Evolutionary conservation across 2,888 invertebrate genomes (phyloP).

Genomic region (Malthinus seriepunctatus): DNA sequence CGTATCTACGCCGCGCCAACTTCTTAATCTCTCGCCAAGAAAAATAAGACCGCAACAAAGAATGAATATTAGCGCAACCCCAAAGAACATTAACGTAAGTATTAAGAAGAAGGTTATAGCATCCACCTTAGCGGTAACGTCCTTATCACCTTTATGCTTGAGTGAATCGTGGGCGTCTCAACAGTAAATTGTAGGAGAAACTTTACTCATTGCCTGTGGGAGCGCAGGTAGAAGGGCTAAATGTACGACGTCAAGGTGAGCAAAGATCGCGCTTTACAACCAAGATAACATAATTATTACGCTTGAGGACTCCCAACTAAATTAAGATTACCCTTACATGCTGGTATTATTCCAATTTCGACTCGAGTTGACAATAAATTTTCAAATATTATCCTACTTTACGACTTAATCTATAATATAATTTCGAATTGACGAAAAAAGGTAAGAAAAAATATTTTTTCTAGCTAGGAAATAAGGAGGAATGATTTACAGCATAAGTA

Average conservation of each 20-base stretch:
- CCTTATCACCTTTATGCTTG: slow-evolving; percentile 54
- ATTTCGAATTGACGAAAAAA: slow-evolving; percentile 3
- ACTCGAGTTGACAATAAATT: slow-evolving; percentile 35
- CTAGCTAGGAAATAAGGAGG: slow-evolving; percentile 8
- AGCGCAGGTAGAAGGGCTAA: slow-evolving; percentile 46
- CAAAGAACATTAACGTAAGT: slow-evolving; percentile 20
- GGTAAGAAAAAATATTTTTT: background rate
- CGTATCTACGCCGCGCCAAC: too few species aligned
- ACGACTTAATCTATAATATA: background rate
- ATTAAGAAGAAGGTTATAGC: slow-evolving; percentile 22
- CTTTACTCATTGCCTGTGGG: slow-evolving; percentile 44
- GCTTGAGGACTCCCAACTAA: slow-evolving; percentile 45
- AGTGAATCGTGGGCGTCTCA: slow-evolving; percentile 44
- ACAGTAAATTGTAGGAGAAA: slow-evolving; percentile 43
- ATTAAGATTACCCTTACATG: slow-evolving; percentile 47
- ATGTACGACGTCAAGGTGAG: slow-evolving; percentile 48
- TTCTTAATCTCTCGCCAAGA: too few species aligned
- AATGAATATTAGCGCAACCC: slow-evolving; percentile 8
- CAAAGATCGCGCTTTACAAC: slow-evolving; percentile 42
- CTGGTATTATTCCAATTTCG: slow-evolving; percentile 36
- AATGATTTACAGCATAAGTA: slow-evolving; percentile 15
- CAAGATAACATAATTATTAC: slow-evolving; percentile 50
- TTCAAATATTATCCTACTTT: slow-evolving; percentile 1
- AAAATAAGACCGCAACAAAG: background rate
- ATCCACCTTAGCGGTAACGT: slow-evolving; percentile 38